Conservation (phyloP, 1,140 invertebrate species). For the Anastrepha ludens region DNA sequence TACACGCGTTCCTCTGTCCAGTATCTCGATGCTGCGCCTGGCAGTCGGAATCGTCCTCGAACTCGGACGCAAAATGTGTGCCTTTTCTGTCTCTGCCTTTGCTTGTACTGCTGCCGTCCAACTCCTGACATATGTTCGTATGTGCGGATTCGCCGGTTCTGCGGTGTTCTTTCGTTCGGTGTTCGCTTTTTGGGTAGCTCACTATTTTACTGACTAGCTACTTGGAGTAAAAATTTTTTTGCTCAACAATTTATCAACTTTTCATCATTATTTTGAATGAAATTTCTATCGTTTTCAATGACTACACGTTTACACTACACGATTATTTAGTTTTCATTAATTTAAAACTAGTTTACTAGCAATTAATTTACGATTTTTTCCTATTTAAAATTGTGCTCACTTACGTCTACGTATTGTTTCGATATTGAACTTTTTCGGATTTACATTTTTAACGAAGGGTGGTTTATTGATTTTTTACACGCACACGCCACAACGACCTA, state of each 20-base stretch:
- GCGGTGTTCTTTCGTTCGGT: conserved; percentile 48
- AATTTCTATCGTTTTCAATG: conserved; percentile 45
- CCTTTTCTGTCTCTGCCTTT: conserved; percentile 3
- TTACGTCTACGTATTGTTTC: conserved; percentile 58
- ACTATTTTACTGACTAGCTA: conserved; percentile 7
- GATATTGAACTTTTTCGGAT: conserved; percentile 57
- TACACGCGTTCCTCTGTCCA: conserved; percentile 15
- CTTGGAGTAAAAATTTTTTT: conserved; percentile 19
- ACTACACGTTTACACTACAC: conserved; percentile 36
- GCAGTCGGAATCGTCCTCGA: conserved; percentile 20
- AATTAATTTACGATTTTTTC: conserved; percentile 46
- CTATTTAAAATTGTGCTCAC: conserved; percentile 54
- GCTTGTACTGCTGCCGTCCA: conserved; percentile 26
- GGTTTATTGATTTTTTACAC: conserved; percentile 58
- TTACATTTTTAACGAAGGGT: conserved; percentile 59
- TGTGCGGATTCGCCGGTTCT: conserved; percentile 44
- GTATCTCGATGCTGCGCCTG: not conserved
- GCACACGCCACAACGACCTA: conserved; percentile 18
- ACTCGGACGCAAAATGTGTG: conserved; percentile 34
- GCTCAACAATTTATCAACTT: conserved; percentile 53
- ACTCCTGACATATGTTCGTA: conserved; percentile 43
- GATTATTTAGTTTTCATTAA: conserved; percentile 37
- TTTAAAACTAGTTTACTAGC: conserved; percentile 50
- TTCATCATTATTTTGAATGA: conserved; percentile 43
- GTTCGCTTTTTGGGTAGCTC: conserved; percentile 36